These are phyloP conservation scores for Stichodactyla helianthus DNA, from an alignment of 64 coral and sea anemone genomes.

Conservation along the genomic window DNA sequence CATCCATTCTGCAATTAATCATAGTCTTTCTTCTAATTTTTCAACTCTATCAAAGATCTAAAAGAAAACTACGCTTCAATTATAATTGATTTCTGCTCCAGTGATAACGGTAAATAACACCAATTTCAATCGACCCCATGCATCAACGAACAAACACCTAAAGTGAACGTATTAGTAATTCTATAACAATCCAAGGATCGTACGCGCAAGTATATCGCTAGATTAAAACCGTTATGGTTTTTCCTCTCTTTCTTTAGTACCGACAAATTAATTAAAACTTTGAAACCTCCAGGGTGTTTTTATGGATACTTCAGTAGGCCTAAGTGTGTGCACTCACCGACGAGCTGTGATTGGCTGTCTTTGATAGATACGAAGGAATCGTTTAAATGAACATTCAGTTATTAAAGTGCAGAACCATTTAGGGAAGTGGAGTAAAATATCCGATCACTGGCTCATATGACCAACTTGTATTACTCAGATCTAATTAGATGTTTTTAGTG, in stretches of 20 bases:
- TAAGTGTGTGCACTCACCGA: background rate
- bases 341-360: background rate
- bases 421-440: slow-evolving; percentile 1
- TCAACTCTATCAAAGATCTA: background rate
- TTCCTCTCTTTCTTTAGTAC: background rate
- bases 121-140: background rate
- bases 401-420: background rate
- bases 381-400: background rate
- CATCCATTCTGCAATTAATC: background rate
- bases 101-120: background rate
- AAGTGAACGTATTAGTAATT: background rate
- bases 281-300: background rate
- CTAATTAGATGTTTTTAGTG: background rate
- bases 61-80: background rate
- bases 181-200: background rate
- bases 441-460: background rate
- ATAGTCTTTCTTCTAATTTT: background rate
- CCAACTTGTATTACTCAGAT: too few species aligned
- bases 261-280: slow-evolving; percentile 12
- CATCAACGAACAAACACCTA: background rate
- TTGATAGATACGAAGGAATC: background rate
- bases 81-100: background rate
- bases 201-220: background rate
- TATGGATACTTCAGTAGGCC: background rate
- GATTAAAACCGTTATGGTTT: background rate